phyloP scores from a whole-genome alignment of 2,888 invertebrate species.

The Apamea epomidion region DNA sequence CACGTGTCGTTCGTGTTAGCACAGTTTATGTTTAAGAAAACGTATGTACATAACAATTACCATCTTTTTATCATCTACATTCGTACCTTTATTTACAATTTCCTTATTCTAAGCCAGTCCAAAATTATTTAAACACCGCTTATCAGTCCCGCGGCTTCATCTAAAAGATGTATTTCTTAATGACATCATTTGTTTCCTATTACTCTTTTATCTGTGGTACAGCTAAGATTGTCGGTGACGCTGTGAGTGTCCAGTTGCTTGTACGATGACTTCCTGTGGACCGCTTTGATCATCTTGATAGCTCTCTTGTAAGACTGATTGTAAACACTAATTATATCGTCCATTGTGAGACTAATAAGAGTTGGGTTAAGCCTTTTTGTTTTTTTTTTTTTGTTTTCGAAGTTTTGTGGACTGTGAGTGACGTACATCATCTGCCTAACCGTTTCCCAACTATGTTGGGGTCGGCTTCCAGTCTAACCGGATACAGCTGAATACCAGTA shows the following conservation, averaged over 20 bases:
- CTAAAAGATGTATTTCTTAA: not conserved
- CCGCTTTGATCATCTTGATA: conserved; percentile 58
- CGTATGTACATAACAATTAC: not conserved
- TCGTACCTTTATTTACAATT: not conserved
- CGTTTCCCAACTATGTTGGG: no score
- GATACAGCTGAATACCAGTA: no score
- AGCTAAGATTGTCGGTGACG: conserved; percentile 11
- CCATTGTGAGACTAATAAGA: not conserved
- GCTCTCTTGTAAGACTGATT: conserved; percentile 22
- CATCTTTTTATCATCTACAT: not conserved
- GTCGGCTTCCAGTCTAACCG: no score
- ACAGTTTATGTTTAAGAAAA: not conserved
- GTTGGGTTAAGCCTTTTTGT: not conserved
- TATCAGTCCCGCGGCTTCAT: conserved; percentile 12
- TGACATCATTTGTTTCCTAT: conserved; percentile 26
- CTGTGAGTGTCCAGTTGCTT: conserved; percentile 35
- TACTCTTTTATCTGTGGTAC: conserved; percentile 3
- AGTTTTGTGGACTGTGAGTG: not conserved
- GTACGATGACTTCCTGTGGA: conserved; percentile 60
- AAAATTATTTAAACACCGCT: not conserved
- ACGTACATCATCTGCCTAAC: no score
- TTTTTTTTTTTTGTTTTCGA: no score
- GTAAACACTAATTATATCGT: conserved; percentile 13
- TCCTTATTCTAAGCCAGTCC: not conserved
- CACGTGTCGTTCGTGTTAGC: no score